Base-by-base conservation (phyloP, 2,888 invertebrate genomes). In the Pyrocoelia pectoralis region DNA sequence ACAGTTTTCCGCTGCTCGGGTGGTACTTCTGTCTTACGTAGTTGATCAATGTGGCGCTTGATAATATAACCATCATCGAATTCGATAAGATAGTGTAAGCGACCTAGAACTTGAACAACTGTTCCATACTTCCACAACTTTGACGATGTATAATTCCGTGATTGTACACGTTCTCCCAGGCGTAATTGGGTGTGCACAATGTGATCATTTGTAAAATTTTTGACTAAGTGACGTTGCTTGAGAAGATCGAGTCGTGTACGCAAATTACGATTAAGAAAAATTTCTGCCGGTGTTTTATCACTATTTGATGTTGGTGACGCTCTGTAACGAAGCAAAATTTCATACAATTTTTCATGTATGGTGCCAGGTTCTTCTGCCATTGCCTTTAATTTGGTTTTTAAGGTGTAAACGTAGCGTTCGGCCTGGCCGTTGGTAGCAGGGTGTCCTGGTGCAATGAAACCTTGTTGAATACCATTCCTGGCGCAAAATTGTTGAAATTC, bases 401-500 rank as follows among this genome's bases (percentile, higher is more conserved):
- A 24, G 18, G 24, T 62, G 12, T 62, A 60, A 1, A 67, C 62
- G 48, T 56, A 41, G 5, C 70, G 29, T 65, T 72, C 71, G 1
- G 68, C 70, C 33, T 63, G 19, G 0, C 70, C 61, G 51, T 70
- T 70, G 38, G 40, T 66, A 17, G 66, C 61, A 15, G 61, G 70
- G 54, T 62, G 66, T 29, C 52, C 64, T 14, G 66, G 65, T 8
- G 70, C 66, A 6, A 60, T 68, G 13, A 69, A 68, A 13, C 63
- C 65, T 52, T 69, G 69, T 38, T 51, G 59, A 38, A 72, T 72
- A 2, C 69, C 71, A 5, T 40, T 19, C 38, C 48, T 53, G 53
- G 49, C 61, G 54, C 71, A 68, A 13, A 66, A 72, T 4, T 41
- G 1, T 61, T 58, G 17, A 62, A 75, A 72, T 29, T 56, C 58